Base-by-base conservation (phyloP, 2,113 vertebrate species). In the Aspiorhynchus laticeps region DNA sequence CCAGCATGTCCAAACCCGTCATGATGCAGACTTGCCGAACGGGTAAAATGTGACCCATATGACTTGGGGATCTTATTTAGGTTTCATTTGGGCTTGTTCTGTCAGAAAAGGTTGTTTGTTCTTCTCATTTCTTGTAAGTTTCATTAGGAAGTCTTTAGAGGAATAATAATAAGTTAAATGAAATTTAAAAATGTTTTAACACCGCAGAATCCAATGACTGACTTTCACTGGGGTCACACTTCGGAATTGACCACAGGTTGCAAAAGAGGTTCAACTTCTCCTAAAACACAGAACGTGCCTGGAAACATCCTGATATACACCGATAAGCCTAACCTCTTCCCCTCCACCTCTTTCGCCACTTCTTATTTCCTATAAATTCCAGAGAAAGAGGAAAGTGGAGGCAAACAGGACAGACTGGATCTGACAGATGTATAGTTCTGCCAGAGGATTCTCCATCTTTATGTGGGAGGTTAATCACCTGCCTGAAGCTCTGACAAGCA, bases 381-480 rank as follows among this genome's bases (percentile, higher is more conserved):
- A 88, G 41, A 85, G 87, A 83, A 69, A 83, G 84, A 87, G 80
- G 86, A 87, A 87, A 89, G 84, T 46, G 53, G 86, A 85, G 80
- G 88, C 77, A 86, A 89, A 89, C 88, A 84, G 80, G 86, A 83
- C 84, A 83, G 84, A 89, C 88, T 86, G 88, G 88, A 89, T 88
- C 83, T 79, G n/a, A 80, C 41, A 63, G 63, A 78, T 11, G 38
- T 89, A 73, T 14, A 24, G 61, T 46, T 86, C 51, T 83, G 79
- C 73, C 65, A 87, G 80, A 84, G 71, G 74, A 78, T 86, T 80
- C 51, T 81, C 82, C 65, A 36, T 87, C 78, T 38, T 76, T 74
- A 85, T 15, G 36, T 12, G 19, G 46, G 69, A 84, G 84, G 76
- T 46, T 87, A 83, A 83, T 51, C 61, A 51, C 14, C 6, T 73